phyloP scores from a whole-genome alignment of 2,113 vertebrate genomes.

The Aspidoscelis tigris region DNA sequence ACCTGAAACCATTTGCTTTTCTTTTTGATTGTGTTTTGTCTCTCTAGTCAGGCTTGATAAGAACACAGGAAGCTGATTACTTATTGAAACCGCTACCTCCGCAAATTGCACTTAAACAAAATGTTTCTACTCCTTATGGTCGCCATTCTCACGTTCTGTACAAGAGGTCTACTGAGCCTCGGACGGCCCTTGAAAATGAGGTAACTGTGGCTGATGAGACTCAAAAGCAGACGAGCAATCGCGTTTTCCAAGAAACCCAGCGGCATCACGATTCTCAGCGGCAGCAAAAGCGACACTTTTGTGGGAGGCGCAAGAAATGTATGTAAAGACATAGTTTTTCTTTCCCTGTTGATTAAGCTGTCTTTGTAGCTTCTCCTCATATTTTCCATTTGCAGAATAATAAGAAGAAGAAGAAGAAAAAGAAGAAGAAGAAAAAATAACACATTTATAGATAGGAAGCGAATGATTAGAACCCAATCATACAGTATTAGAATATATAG shows the following conservation, averaged over 20 bases:
- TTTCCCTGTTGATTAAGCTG: slow-evolving; percentile 36
- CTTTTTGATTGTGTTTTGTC: slow-evolving; percentile 48
- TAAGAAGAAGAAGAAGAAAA: no score
- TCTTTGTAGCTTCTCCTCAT: neutral
- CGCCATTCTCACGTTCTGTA: slow-evolving; percentile 87
- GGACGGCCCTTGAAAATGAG: neutral
- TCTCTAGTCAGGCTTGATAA: slow-evolving; percentile 89
- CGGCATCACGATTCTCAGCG: slow-evolving; percentile 44
- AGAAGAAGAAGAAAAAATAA: neutral
- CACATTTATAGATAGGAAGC: neutral
- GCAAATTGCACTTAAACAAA: slow-evolving; percentile 68
- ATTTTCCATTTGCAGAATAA: neutral
- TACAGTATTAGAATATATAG: neutral
- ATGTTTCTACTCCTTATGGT: slow-evolving; percentile 55
- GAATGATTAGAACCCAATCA: no score
- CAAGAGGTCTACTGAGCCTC: slow-evolving; percentile 70
- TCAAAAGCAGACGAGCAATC: slow-evolving; percentile 22
- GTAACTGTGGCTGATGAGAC: slow-evolving; percentile 31
- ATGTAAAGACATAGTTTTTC: slow-evolving; percentile 79
- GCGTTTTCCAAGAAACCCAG: slow-evolving; percentile 7
- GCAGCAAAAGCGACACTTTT: slow-evolving; percentile 83
- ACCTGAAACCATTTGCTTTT: neutral
- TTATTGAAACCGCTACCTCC: slow-evolving; percentile 83
- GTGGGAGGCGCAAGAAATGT: slow-evolving; percentile 94
- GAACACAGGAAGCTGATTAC: slow-evolving; percentile 85